These are phyloP conservation scores for Antennarius striatus DNA, from an alignment of 2,113 vertebrate genomes.

Conservation along the genomic window DNA sequence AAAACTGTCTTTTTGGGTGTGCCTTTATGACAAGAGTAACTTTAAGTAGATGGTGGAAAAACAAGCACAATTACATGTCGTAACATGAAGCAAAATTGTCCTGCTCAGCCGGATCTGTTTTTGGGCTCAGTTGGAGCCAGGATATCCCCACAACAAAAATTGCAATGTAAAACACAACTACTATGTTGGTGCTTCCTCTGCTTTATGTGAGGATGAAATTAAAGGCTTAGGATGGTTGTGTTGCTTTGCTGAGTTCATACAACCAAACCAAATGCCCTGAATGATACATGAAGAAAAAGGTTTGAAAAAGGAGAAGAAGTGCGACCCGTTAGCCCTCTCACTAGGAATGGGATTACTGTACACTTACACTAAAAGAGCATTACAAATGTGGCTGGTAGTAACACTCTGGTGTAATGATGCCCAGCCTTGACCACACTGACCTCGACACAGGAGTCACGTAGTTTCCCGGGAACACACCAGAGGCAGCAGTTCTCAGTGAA, in stretches of 20 bases:
- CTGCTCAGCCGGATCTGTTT: conserved; percentile 20
- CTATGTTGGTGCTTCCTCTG: neutral
- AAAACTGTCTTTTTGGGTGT: conserved; percentile 1
- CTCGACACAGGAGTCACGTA: conserved; percentile 97
- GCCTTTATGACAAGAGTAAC: conserved; percentile 11
- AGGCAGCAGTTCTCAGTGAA: conserved; percentile 88
- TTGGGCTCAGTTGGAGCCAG: conserved; percentile 1
- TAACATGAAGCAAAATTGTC: conserved; percentile 15
- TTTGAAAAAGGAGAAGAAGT: neutral
- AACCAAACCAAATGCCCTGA: neutral
- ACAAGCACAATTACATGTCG: conserved; percentile 18
- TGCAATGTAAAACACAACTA: conserved; percentile 20
- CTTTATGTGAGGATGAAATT: conserved; percentile 17
- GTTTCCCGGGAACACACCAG: conserved; percentile 97
- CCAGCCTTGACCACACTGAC: conserved; percentile 72
- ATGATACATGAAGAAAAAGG: neutral
- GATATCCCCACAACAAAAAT: conserved; percentile 27
- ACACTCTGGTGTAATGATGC: too few relatives aligned
- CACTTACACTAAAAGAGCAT: neutral
- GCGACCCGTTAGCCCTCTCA: neutral
- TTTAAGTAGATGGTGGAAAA: neutral
- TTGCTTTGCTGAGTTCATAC: too few relatives aligned
- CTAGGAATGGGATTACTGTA: neutral
- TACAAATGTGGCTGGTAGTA: too few relatives aligned
- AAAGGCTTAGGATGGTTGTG: conserved; percentile 14